These are phyloP conservation scores for Pomatostomus ruficeps DNA, from an alignment of 2,113 vertebrate genomes.

Conservation along the genomic window DNA sequence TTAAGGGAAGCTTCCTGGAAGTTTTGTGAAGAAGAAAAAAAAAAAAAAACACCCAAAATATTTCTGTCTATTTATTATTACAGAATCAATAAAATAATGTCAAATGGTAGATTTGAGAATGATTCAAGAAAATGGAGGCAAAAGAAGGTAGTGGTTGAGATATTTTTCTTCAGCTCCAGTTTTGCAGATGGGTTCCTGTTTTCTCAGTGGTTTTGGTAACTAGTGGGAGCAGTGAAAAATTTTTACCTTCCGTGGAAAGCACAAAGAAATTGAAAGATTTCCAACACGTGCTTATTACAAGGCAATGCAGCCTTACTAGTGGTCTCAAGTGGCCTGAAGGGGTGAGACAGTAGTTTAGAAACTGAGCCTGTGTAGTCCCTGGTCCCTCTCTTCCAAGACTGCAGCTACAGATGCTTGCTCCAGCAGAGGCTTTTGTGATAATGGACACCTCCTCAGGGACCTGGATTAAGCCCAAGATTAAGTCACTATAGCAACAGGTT, in stretches of 20 bases:
- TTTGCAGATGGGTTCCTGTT: neutral
- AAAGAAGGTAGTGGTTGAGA: neutral
- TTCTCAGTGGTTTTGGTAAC: neutral
- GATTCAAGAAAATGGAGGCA: neutral
- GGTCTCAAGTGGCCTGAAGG: neutral
- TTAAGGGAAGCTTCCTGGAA: neutral
- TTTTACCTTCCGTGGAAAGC: neutral
- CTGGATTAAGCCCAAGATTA: neutral
- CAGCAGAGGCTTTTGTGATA: constrained; percentile 3
- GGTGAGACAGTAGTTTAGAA: constrained; percentile 24
- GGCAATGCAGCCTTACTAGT: neutral
- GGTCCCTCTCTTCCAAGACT: neutral
- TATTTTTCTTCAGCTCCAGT: neutral
- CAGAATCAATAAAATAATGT: neutral
- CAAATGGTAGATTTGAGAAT: neutral
- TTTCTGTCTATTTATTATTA: neutral
- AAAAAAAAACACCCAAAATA: neutral
- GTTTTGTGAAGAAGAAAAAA: neutral
- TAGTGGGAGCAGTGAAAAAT: neutral
- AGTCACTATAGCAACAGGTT: constrained; percentile 31
- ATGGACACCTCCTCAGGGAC: neutral
- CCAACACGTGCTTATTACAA: neutral
- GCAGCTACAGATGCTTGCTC: neutral
- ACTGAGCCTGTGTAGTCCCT: neutral
- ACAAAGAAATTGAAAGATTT: neutral